phyloP scores from a whole-genome alignment of 2,888 invertebrate genomes.

The Tiliacea citrago region DNA sequence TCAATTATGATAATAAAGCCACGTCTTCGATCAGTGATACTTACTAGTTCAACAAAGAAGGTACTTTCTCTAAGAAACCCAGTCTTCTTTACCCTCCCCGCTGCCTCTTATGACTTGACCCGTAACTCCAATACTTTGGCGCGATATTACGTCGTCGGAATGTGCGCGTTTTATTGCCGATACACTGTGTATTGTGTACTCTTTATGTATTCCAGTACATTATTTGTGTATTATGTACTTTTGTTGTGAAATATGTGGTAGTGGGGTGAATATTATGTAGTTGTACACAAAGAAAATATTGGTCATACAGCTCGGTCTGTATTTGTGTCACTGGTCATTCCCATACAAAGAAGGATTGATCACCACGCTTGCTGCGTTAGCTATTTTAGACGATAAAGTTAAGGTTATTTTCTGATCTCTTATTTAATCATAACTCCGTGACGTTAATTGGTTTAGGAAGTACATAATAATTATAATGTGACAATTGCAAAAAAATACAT shows the following conservation, averaged over 20 bases:
- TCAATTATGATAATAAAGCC: too few relatives aligned
- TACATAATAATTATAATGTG: neutral
- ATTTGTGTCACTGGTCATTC: neutral
- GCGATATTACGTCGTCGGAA: slow-evolving; percentile 42
- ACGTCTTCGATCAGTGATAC: too few relatives aligned
- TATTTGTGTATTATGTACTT: slow-evolving; percentile 22
- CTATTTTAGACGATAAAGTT: neutral
- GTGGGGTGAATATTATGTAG: neutral
- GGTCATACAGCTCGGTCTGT: neutral
- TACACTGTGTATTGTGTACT: slow-evolving; percentile 56
- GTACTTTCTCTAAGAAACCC: too few relatives aligned
- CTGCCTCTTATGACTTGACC: neutral
- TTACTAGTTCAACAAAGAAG: neutral
- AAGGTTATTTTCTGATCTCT: neutral
- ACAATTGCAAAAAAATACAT: neutral
- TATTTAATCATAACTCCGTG: neutral
- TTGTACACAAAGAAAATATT: neutral
- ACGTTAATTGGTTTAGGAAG: neutral
- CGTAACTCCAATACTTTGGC: slow-evolving; percentile 27
- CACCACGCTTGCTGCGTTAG: neutral
- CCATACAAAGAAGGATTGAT: neutral
- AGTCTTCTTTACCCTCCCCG: neutral
- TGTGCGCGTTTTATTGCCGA: slow-evolving; percentile 51
- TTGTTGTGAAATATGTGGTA: slow-evolving; percentile 6
- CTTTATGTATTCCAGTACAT: slow-evolving; percentile 24